phyloP scores from a whole-genome alignment of 2,797 vertebrate species.

The Chelidonichthys spinosus region DNA sequence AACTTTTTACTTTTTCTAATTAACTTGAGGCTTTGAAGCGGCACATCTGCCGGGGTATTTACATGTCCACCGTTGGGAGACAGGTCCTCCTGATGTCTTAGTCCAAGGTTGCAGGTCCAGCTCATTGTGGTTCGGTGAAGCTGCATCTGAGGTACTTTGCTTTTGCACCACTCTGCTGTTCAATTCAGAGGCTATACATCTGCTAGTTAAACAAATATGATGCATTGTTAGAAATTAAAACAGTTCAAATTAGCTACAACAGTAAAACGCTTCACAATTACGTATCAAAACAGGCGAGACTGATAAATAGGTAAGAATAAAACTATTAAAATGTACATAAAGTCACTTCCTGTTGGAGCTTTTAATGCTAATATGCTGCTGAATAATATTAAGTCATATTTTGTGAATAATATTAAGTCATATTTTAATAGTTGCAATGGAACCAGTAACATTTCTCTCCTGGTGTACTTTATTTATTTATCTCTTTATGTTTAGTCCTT shows the following conservation, averaged over 20 bases:
- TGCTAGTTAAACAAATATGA: neutral
- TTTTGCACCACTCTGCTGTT: neutral
- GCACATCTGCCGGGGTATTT: fast-evolving
- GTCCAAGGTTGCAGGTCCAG: neutral
- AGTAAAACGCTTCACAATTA: neutral
- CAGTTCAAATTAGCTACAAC: neutral
- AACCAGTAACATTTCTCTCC: too few species aligned
- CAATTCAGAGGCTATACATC: neutral
- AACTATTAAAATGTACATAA: too few species aligned
- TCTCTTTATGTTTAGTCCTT: neutral
- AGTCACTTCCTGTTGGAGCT: too few species aligned
- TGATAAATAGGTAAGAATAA: too few species aligned
- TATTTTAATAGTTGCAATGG: too few species aligned
- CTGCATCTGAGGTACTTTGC: too few species aligned
- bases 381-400: too few species aligned
- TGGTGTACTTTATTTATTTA: too few species aligned
- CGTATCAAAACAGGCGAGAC: too few species aligned
- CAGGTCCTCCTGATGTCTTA: neutral
- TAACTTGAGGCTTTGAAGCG: constrained; percentile 59
- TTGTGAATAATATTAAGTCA: too few species aligned
- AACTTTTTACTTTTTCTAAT: constrained; percentile 58
- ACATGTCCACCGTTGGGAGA: neutral
- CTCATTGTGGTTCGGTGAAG: neutral
- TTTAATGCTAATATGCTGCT: too few species aligned
- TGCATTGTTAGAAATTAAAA: neutral